Percentiles rank a stretch among this genome's conserved stretches.
phyloP scores from a whole-genome alignment of 2,888 invertebrate species.

The Agapetus fuscipes region DNA sequence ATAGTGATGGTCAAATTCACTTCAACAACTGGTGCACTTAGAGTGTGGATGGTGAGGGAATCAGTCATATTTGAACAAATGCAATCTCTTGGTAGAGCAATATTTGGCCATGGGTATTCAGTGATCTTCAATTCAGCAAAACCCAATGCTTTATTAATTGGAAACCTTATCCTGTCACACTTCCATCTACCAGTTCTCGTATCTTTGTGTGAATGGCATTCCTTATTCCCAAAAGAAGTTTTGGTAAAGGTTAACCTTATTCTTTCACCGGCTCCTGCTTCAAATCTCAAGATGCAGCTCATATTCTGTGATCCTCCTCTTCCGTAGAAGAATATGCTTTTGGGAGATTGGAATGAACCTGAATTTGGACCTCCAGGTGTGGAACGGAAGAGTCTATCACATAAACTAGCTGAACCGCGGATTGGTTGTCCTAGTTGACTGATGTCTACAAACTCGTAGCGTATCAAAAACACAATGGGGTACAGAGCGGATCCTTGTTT shows the following conservation, averaged over 20 bases:
- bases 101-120: conserved; percentile 61
- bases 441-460: conserved; percentile 76
- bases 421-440: conserved; percentile 55
- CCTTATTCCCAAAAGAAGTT: conserved; percentile 59
- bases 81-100: conserved; percentile 61
- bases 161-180: conserved; percentile 43
- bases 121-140: conserved; percentile 53
- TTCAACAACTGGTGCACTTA: conserved; percentile 61
- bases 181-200: conserved; percentile 58
- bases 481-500: conserved; percentile 71
- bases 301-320: conserved; percentile 69
- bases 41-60: conserved; percentile 53
- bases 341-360: conserved; percentile 63
- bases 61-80: conserved; percentile 62
- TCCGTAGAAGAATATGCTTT: conserved; percentile 74
- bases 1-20: conserved; percentile 64
- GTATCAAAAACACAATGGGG: conserved; percentile 65
- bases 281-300: conserved; percentile 66
- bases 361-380: conserved; percentile 36
- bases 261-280: conserved; percentile 57
- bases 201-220: conserved; percentile 57
- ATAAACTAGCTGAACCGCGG: conserved; percentile 49
- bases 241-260: conserved; percentile 60
- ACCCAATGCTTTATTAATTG: conserved; percentile 38
- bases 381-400: conserved; percentile 52